Base-by-base conservation (phyloP, 2,113 vertebrate species). In the Sinocyclocheilus anophthalmus region DNA sequence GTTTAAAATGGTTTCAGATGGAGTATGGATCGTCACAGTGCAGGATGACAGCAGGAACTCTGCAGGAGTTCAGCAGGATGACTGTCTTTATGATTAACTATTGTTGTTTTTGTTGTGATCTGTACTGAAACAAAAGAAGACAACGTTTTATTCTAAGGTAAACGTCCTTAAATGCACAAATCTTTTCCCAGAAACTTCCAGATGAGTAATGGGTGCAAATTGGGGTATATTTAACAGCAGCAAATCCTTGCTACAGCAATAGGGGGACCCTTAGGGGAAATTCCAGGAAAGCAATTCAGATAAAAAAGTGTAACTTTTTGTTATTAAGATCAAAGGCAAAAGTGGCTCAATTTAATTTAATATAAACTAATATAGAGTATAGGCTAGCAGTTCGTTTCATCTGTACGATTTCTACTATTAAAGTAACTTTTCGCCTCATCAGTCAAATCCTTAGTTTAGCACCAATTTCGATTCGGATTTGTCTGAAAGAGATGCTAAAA, bases 1-100 rank as follows among this genome's bases (percentile, higher is more conserved):
- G n/a, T 77, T 77, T 77, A 18, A 53, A 77, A 77, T 30, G 26
- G 48, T 76, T 45, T 76, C 22, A 76, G 22, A 76, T 50, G 42
- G 42, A 48, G 2, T n/a, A 42, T 72, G 69, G 33, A 42, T 76
- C 6, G 5, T 30, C n/a, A 77, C 76, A 24, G 55, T 24, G 55
- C 55, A 76, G 39, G 5, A 76, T 7, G n/a, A 9, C 39, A 50
- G 13, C 42, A 50, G 72, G 11, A 48, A 48, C 72, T 42, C 37
- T 12, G 70, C 70, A 59, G 76, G 76, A 59, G 76, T 14, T 80
- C 77, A 24, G 77, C 55, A 61, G 22, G 10, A 59, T 78, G 53
- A 57, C 37, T 42, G 18, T 73, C 69, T 73, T 42, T 73, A 73
- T 42, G 72, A 50, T 76, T 76, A 26, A 76, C n/a, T 76, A 13